Evolutionary conservation across 2,113 vertebrate genomes (phyloP), one percentile per base, ranked within the genome.

Genomic region (Elachura formosa): DNA sequence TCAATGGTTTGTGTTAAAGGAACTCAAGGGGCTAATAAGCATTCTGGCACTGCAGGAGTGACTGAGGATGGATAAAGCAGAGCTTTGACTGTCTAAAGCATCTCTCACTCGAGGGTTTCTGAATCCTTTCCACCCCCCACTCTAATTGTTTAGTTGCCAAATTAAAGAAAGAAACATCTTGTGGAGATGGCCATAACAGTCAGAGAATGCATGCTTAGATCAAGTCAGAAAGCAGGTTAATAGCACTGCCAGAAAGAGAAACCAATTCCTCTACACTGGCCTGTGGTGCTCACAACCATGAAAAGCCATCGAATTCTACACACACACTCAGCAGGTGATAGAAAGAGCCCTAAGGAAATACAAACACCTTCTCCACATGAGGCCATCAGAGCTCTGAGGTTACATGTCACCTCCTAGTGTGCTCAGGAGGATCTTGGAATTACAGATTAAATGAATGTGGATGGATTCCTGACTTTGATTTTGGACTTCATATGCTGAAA

Each of bases 301-400:
- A 96, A 93, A 96, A 93, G 80, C 73, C 67, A 63, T 41, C 1
- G 40, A 94, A 69, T 90, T 92, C 72, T 87, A 96, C 93, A 95
- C 52, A 89, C 12, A 12, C 45, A 5, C 86, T 68, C 94, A 61
- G 96, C 93, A 94, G 90, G 96, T 55, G 56, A 92, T 1, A 94
- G 72, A 86, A 49, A 74, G 43, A 81, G 84, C 87, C 48, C 84
- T 49, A 49, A 92, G 84, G 64, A 90, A 95, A 93, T 52, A 94
- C 87, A 90, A 96, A 97, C 93, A 96, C 84, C 93, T 93, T 85
- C 91, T 94, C 91, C 59, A 85, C 87, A 72, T 48, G 90, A 94
- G 36, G 49, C 91, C 72, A 61, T 83, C 82, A 85, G 63, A 88
- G 43, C 68, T 93, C 75, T 88, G 75, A 96, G 87, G 79, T 66